Percentiles rank a stretch among this genome's conserved stretches.
Evolutionary conservation across 30 jellyfish, hydroid and myxozoan species (phyloP).

Genomic region (Pseudorhiza aurosa): DNA sequence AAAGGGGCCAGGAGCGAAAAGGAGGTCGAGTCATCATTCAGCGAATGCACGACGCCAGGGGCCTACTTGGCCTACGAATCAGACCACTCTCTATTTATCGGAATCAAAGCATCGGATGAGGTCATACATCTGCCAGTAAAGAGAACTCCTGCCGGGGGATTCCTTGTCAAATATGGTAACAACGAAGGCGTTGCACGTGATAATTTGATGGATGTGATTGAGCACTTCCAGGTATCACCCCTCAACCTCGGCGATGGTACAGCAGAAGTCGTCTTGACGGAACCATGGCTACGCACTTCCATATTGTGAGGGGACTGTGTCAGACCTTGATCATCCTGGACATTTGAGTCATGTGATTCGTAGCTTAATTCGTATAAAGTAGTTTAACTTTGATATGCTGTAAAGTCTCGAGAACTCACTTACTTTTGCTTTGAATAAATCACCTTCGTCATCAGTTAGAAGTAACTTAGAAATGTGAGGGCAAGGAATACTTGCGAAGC

Average conservation of each 20-base stretch:
- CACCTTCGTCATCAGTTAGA: background rate
- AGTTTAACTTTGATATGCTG: too few relatives aligned
- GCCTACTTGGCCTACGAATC: conserved; percentile 63
- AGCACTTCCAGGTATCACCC: conserved; percentile 75
- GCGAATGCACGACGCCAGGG: conserved; percentile 55
- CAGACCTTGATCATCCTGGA: background rate
- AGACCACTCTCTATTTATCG: conserved; percentile 48
- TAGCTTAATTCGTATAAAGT: too few relatives aligned
- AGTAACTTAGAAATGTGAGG: background rate
- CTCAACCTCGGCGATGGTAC: conserved; percentile 63
- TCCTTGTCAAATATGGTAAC: conserved; percentile 68
- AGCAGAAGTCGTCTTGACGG: conserved; percentile 76
- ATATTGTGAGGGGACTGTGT: background rate
- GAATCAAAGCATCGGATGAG: conserved; percentile 71
- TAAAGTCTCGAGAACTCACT: too few relatives aligned
- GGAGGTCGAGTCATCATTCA: conserved; percentile 45
- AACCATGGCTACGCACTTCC: conserved; percentile 78
- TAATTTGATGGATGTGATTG: conserved; percentile 57
- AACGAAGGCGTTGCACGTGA: conserved; percentile 66
- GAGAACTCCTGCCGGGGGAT: conserved; percentile 65
- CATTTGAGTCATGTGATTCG: too few relatives aligned
- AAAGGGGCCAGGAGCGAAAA: conserved; percentile 57
- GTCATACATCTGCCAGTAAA: conserved; percentile 56
- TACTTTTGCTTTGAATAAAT: background rate
- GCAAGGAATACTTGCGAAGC: too few relatives aligned